Evolutionary conservation across 2,888 invertebrate genomes (phyloP).

Genomic region (Drosophila bunnanda): DNA sequence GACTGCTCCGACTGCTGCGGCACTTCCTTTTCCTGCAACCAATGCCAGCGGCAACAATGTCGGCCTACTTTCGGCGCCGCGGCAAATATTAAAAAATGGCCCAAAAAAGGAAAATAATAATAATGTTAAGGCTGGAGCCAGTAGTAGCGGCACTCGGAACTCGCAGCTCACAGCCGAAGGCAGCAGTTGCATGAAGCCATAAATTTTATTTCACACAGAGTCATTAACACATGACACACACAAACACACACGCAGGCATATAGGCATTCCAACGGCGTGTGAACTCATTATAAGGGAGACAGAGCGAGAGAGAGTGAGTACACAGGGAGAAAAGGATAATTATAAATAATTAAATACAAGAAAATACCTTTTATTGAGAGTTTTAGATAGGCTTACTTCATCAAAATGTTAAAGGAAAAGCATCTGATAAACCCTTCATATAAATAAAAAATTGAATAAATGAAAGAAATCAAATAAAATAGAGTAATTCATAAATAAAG

Average conservation of each 20-base stretch:
- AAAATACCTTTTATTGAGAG: background rate
- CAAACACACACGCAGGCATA: conserved; percentile 35
- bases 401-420: background rate
- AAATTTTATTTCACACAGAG: conserved; percentile 80
- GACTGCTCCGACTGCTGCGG: too few species aligned
- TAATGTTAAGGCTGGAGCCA: conserved; percentile 43
- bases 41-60: conserved; percentile 77
- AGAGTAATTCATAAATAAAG: too few species aligned
- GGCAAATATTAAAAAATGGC: conserved; percentile 74
- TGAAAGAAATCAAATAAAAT: too few species aligned
- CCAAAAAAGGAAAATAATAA: conserved; percentile 57
- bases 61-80: conserved; percentile 74
- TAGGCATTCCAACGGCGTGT: conserved; percentile 51
- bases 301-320: conserved; percentile 5
- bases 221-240: conserved; percentile 78
- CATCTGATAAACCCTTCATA: background rate
- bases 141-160: conserved; percentile 25
- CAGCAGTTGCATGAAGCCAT: conserved; percentile 80
- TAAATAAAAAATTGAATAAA: background rate
- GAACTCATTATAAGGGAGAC: conserved; percentile 75
- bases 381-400: background rate
- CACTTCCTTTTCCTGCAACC: conserved; percentile 75
- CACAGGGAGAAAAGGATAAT: background rate
- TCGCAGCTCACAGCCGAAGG: conserved; percentile 53
- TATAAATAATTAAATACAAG: background rate